phyloP scores from a whole-genome alignment of 2,113 vertebrate genomes.

The Tragelaphus strepsiceros region DNA sequence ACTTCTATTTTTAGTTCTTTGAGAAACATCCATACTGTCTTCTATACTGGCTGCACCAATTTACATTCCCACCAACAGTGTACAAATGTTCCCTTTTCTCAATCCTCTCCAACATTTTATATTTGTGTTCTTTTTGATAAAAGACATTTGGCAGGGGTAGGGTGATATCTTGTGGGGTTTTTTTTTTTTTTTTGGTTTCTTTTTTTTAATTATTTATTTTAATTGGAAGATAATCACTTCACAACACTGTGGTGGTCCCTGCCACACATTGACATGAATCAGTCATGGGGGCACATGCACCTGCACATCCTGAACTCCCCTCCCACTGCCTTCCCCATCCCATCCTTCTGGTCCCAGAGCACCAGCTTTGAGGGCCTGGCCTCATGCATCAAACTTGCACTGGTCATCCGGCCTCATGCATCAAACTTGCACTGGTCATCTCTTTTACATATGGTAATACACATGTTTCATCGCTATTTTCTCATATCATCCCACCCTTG shows the following conservation, averaged over 20 bases:
- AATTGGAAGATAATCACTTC: neutral
- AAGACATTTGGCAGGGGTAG: neutral
- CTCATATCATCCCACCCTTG: neutral
- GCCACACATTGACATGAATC: neutral
- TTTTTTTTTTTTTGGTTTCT: neutral
- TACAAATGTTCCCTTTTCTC: neutral
- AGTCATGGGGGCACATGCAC: fast-evolving
- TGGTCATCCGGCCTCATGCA: neutral
- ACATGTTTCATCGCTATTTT: neutral
- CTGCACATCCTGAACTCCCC: neutral
- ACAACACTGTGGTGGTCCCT: neutral
- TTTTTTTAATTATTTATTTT: neutral
- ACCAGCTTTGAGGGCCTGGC: neutral
- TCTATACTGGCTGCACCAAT: neutral
- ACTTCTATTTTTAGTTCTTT: neutral
- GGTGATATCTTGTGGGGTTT: neutral
- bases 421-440: neutral
- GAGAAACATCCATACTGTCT: neutral
- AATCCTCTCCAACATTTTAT: neutral
- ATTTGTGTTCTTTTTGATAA: neutral
- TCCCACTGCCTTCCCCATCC: neutral
- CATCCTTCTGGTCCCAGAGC: neutral
- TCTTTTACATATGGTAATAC: neutral
- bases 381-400: neutral
- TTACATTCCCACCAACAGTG: neutral